A percentile compares a stretch with the other conserved stretches of the same genome.
phyloP scores from a whole-genome alignment of 1,140 invertebrate genomes.

The Manduca sexta region DNA sequence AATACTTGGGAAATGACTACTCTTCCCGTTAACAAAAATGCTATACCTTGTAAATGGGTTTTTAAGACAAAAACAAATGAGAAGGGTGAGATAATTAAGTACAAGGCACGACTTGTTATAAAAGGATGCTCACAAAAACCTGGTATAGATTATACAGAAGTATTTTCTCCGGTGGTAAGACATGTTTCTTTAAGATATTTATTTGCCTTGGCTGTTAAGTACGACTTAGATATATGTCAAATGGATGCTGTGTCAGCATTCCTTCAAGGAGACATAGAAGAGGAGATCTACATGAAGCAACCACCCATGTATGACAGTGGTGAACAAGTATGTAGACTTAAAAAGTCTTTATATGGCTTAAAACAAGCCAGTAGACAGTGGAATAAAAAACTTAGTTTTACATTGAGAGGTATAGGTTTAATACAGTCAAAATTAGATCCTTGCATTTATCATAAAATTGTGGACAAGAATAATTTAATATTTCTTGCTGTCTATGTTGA shows the following conservation, averaged over 20 bases:
- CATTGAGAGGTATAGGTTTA: background rate
- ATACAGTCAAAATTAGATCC: too few relatives aligned
- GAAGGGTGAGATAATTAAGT: background rate
- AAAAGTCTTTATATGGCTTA: conserved; percentile 44
- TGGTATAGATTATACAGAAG: conserved; percentile 12
- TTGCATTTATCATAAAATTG: too few relatives aligned
- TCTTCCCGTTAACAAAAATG: conserved; percentile 11
- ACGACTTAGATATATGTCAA: conserved; percentile 13
- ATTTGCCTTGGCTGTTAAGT: background rate
- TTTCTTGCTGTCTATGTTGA: too few relatives aligned
- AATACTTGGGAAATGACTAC: conserved; percentile 19
- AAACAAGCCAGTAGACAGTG: too few relatives aligned
- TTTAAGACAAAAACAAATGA: conserved; percentile 17
- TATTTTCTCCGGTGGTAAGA: conserved; percentile 12
- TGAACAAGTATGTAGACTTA: conserved; percentile 33
- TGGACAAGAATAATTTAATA: too few relatives aligned
- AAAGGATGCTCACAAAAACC: conserved; percentile 11
- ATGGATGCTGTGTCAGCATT: conserved; percentile 47
- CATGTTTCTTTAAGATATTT: conserved; percentile 14
- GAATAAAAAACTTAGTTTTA: too few relatives aligned
- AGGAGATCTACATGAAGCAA: conserved; percentile 42
- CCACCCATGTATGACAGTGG: conserved; percentile 38
- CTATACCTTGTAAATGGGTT: conserved; percentile 20
- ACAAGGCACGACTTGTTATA: conserved; percentile 13
- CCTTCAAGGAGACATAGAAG: conserved; percentile 36